Evolutionary conservation across 23 tunicate genomes (phyloP).

Genomic region (Halocynthia roretzi): DNA sequence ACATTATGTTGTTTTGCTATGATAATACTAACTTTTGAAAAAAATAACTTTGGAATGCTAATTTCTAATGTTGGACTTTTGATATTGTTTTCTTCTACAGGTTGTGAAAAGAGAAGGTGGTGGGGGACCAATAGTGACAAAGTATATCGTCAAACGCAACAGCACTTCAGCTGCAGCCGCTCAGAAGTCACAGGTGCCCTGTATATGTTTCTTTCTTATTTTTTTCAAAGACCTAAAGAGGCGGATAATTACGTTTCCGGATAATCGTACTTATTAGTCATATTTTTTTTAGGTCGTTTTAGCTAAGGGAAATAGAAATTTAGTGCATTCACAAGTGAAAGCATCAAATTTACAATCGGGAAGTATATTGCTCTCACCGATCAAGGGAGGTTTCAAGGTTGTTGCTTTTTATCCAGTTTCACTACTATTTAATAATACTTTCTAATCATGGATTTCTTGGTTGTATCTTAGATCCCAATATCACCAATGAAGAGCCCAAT

Average conservation of each 20-base stretch:
- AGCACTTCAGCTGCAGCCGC: constrained; percentile 21
- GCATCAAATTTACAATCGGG: constrained; percentile 14
- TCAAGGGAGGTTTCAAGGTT: constrained; percentile 27
- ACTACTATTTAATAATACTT: neutral
- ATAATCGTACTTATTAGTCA: neutral
- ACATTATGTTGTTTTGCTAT: neutral
- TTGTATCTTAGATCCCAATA: constrained; percentile 61
- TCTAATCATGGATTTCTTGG: neutral
- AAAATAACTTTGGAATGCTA: neutral
- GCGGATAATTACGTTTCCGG: neutral
- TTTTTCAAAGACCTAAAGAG: neutral
- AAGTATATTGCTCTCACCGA: constrained; percentile 22
- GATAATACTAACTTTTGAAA: neutral
- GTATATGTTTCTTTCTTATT: neutral
- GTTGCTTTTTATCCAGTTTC: neutral
- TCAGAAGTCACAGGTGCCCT: constrained; percentile 7
- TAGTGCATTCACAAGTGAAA: constrained; percentile 5
- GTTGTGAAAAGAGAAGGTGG: constrained; percentile 22
- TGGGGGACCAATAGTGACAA: constrained; percentile 21
- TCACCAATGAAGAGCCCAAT: constrained; percentile 74
- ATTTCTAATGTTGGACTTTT: neutral
- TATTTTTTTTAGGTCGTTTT: constrained; percentile 10
- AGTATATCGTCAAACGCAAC: constrained; percentile 14
- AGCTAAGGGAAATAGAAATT: constrained; percentile 2
- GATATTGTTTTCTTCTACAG: neutral